Conservation (phyloP, 2,113 vertebrate species). For the Petrocephalus microphthalmus region DNA sequence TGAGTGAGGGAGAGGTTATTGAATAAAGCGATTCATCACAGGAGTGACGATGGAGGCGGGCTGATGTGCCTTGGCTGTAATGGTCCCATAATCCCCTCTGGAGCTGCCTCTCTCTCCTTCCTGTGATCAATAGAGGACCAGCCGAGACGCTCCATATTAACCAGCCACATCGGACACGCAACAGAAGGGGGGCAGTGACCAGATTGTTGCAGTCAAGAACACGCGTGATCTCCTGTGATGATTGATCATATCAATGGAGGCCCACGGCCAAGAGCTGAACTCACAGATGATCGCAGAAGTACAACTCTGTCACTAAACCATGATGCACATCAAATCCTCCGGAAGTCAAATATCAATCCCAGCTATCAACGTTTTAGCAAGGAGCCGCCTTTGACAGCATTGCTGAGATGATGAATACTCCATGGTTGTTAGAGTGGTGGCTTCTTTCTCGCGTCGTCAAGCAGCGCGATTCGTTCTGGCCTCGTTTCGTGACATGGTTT, state of each 20-base stretch:
- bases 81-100: slow-evolving; percentile 23
- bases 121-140: slow-evolving; percentile 15
- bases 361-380: neutral
- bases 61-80: slow-evolving; percentile 24
- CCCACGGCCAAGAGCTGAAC: neutral
- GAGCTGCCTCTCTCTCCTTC: neutral
- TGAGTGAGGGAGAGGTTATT: slow-evolving; percentile 40
- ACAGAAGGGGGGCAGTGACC: neutral
- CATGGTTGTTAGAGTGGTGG: slow-evolving; percentile 20
- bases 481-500: neutral
- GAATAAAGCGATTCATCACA: slow-evolving; percentile 27
- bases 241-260: neutral
- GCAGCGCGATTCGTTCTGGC: neutral
- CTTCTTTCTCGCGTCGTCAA: neutral
- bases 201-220: neutral
- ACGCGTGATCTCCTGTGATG: neutral
- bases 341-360: neutral
- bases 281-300: neutral
- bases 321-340: neutral
- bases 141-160: neutral
- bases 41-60: slow-evolving; percentile 9
- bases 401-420: neutral
- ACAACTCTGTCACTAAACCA: neutral
- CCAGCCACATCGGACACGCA: neutral
- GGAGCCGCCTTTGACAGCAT: neutral